A percentile compares a stretch with the other conserved stretches of the same genome.
These are phyloP conservation scores for Cybosia mesomella DNA, from an alignment of 2,888 invertebrate species.

Conservation along the genomic window DNA sequence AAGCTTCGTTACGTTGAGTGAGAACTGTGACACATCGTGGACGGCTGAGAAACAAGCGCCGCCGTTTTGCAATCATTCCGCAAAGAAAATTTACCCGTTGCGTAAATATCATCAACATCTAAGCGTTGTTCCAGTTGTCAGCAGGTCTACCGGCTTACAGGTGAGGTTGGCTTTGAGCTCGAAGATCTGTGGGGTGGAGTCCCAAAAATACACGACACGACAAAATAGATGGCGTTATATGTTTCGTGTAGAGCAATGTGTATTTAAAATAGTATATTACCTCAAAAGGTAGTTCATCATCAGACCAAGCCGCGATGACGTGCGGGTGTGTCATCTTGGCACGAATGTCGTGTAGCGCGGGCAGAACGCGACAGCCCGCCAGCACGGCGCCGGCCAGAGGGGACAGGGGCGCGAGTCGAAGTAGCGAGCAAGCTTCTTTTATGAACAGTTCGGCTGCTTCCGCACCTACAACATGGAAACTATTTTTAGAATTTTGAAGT, in stretches of 20 bases:
- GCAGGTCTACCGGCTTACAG: too few relatives aligned
- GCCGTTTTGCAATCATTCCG: too few relatives aligned
- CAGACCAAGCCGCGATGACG: slow-evolving; percentile 97
- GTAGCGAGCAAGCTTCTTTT: slow-evolving; percentile 95
- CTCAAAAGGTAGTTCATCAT: slow-evolving; percentile 97
- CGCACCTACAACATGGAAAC: slow-evolving; percentile 67
- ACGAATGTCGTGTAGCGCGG: slow-evolving; percentile 96
- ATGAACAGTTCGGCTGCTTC: slow-evolving; percentile 96
- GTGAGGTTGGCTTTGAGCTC: too few relatives aligned
- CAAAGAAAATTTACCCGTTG: too few relatives aligned
- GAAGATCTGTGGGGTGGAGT: too few relatives aligned
- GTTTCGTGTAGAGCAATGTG: not conserved
- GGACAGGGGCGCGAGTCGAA: slow-evolving; percentile 91
- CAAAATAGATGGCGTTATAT: not conserved
- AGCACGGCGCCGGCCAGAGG: slow-evolving; percentile 96
- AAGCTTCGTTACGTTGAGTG: too few relatives aligned
- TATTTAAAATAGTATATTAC: slow-evolving; percentile 43
- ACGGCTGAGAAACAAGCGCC: too few relatives aligned
- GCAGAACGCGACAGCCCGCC: slow-evolving; percentile 97
- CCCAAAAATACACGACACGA: not conserved
- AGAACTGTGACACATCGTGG: too few relatives aligned
- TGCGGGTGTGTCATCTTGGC: slow-evolving; percentile 85
- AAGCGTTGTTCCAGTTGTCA: too few relatives aligned
- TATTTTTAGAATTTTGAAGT: too few relatives aligned
- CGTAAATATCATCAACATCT: too few relatives aligned